phyloP scores from a whole-genome alignment of 2,797 vertebrate species.

The Philypnodon macrostomus region DNA sequence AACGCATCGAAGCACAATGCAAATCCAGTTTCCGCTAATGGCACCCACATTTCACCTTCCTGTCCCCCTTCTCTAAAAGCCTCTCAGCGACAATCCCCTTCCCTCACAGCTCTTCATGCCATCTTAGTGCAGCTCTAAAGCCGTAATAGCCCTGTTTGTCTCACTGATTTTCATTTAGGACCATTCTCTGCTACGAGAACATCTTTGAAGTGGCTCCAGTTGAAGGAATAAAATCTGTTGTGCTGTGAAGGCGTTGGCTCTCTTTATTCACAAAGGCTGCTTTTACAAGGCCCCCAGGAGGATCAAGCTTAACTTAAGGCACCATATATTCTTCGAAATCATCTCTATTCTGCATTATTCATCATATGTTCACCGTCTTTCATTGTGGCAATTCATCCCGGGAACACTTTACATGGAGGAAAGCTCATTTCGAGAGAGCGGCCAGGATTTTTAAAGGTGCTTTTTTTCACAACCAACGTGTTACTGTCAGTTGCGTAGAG shows the following conservation, averaged over 20 bases:
- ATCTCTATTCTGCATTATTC: slow-evolving; percentile 40
- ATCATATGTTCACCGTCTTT: slow-evolving; percentile 35
- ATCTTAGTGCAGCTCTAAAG: slow-evolving; percentile 45
- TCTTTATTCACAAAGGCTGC: slow-evolving; percentile 56
- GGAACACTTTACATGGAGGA: slow-evolving; percentile 14
- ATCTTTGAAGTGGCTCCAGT: slow-evolving; percentile 57
- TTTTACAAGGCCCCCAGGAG: slow-evolving; percentile 48
- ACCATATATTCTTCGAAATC: slow-evolving; percentile 36
- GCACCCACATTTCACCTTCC: slow-evolving; percentile 21
- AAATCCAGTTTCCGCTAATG: slow-evolving; percentile 24
- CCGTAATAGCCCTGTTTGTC: slow-evolving; percentile 62
- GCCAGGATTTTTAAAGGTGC: slow-evolving; percentile 8
- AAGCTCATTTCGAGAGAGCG: slow-evolving; percentile 13
- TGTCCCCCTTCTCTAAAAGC: slow-evolving; percentile 40
- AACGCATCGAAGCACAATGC: slow-evolving; percentile 29
- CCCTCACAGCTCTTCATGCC: slow-evolving; percentile 41
- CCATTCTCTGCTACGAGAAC: slow-evolving; percentile 45
- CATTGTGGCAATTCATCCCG: slow-evolving; percentile 19
- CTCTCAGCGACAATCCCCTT: slow-evolving; percentile 38
- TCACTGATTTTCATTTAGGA: slow-evolving; percentile 62
- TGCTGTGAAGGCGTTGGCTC: slow-evolving; percentile 39
- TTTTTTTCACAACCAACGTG: slow-evolving; percentile 11
- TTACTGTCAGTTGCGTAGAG: slow-evolving; percentile 18
- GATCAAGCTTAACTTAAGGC: slow-evolving; percentile 35
- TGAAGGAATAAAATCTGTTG: slow-evolving; percentile 12